Evolutionary conservation across 1,140 invertebrate species (phyloP).

Genomic region (Tetramorium alpestre): DNA sequence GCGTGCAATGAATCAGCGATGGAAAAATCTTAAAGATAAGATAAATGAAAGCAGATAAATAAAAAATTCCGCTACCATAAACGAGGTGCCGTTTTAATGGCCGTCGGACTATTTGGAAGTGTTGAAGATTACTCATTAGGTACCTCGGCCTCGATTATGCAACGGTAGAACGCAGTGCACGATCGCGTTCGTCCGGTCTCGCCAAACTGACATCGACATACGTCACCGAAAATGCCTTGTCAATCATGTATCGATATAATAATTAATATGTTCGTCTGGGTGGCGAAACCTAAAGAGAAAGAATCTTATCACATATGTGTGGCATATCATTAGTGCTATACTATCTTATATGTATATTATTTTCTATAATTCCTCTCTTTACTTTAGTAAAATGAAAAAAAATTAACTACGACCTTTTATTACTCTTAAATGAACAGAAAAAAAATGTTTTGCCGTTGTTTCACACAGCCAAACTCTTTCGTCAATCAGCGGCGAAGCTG

Average conservation of each 20-base stretch:
- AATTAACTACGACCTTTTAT: neutral
- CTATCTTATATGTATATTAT: neutral
- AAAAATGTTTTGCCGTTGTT: neutral
- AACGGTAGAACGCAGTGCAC: slow-evolving; percentile 20
- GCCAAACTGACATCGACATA: slow-evolving; percentile 7
- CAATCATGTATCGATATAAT: neutral
- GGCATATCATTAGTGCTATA: neutral
- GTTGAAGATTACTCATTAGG: slow-evolving; percentile 24
- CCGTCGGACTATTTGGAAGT: slow-evolving; percentile 2
- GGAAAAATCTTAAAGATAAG: neutral
- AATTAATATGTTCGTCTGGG: neutral
- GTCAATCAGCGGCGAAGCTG: slow-evolving; percentile 16
- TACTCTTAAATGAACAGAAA: neutral
- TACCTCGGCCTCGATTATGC: slow-evolving; percentile 23
- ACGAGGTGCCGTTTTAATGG: neutral
- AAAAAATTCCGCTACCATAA: slow-evolving; percentile 6
- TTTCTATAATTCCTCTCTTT: neutral
- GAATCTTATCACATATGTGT: neutral
- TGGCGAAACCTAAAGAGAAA: neutral
- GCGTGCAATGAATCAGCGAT: neutral
- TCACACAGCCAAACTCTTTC: neutral
- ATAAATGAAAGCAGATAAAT: neutral
- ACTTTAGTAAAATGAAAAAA: neutral
- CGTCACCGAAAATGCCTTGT: neutral
- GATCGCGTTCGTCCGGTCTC: slow-evolving; percentile 15